phyloP scores from a whole-genome alignment of 2,888 invertebrate species.

The Rhagophthalmus giganteus region DNA sequence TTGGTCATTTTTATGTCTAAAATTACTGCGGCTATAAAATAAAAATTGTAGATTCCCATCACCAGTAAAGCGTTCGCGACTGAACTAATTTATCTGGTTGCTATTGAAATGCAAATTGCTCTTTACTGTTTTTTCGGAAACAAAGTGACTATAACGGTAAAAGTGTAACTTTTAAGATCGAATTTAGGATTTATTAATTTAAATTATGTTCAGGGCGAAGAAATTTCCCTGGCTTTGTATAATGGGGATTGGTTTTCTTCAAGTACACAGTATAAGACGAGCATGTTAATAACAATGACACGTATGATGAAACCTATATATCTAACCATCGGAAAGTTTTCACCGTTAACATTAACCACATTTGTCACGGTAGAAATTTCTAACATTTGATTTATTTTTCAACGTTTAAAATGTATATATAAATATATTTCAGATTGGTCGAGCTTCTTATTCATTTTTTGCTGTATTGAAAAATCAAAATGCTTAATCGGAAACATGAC shows the following conservation, averaged over 20 bases:
- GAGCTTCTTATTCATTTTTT: conserved; percentile 23
- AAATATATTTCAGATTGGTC: conserved; percentile 21
- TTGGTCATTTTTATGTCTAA: no score
- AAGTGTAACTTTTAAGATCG: background rate
- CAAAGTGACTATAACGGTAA: conserved; percentile 36
- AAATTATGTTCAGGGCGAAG: conserved; percentile 17
- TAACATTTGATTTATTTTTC: conserved; percentile 4
- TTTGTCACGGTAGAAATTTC: conserved; percentile 36
- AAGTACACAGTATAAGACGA: conserved; percentile 33
- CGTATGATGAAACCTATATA: conserved; percentile 38
- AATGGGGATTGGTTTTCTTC: conserved; percentile 39
- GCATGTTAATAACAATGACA: conserved; percentile 39
- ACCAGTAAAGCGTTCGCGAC: conserved; percentile 20
- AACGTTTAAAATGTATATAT: conserved; percentile 1
- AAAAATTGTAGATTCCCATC: conserved; percentile 22
- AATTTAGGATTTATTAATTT: no score
- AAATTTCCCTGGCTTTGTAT: conserved; percentile 32
- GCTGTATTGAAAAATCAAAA: conserved; percentile 21
- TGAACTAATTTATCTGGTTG: conserved; percentile 33
- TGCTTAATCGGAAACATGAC: no score
- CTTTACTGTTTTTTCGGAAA: conserved; percentile 40
- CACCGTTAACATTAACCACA: conserved; percentile 37
- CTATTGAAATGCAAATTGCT: conserved; percentile 36
- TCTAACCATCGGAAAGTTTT: conserved; percentile 41
- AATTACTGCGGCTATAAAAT: no score